Evolutionary conservation across 2,113 vertebrate species (phyloP).

Genomic region (Crotalus horridus): DNA sequence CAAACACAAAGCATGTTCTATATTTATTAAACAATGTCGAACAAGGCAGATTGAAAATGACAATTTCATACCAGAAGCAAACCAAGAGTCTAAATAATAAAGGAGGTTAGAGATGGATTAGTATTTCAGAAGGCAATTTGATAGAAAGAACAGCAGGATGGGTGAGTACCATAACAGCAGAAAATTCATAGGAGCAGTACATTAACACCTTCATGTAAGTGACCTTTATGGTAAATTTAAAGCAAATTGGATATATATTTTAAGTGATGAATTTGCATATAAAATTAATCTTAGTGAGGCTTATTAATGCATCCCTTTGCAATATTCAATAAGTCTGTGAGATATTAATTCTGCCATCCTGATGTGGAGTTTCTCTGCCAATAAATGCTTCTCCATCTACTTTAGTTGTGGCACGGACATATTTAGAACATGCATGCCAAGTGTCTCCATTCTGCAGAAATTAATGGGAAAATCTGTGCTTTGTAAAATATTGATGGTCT

Average conservation of each 20-base stretch:
- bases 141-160: not conserved
- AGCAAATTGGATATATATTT: not conserved
- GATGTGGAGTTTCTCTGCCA: not conserved
- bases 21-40: not conserved
- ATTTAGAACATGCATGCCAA: not conserved
- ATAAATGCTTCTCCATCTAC: not conserved
- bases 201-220: not conserved
- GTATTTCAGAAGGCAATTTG: not conserved
- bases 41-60: not conserved
- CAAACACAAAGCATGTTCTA: not conserved
- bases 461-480: not conserved
- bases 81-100: not conserved
- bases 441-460: not conserved
- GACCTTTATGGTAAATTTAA: slow-evolving; percentile 5
- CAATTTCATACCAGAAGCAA: not conserved
- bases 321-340: not conserved
- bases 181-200: not conserved
- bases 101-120: not conserved
- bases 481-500: not conserved
- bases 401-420: not conserved
- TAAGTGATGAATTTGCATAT: not conserved
- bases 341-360: not conserved
- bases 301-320: not conserved
- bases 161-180: not conserved
- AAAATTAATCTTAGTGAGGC: not conserved